These are phyloP conservation scores for Lasioglossum calceatum DNA, from an alignment of 2,888 invertebrate species.

Conservation along the genomic window DNA sequence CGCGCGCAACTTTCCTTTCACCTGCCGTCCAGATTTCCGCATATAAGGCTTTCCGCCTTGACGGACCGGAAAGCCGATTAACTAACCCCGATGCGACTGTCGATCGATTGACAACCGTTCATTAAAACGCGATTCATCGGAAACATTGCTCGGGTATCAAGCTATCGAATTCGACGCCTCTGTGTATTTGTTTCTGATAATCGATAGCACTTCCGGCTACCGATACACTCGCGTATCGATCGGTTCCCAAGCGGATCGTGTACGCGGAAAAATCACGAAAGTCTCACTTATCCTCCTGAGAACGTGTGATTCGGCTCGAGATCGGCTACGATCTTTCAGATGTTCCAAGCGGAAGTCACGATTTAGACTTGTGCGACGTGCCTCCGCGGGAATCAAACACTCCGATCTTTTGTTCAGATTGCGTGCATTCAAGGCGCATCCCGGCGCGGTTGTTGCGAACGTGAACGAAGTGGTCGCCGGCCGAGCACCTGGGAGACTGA, in stretches of 20 bases:
- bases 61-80: slow-evolving; percentile 30
- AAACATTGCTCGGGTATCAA: neutral
- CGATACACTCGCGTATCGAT: slow-evolving; percentile 31
- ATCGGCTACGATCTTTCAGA: neutral
- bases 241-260: slow-evolving; percentile 12
- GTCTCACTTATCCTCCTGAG: neutral
- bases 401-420: neutral
- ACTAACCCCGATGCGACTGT: slow-evolving; percentile 1
- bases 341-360: neutral
- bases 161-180: slow-evolving; percentile 24
- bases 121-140: neutral
- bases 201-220: slow-evolving; percentile 8
- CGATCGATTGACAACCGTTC: slow-evolving; percentile 38
- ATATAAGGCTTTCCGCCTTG: slow-evolving; percentile 43
- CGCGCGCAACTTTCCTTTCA: slow-evolving; percentile 59
- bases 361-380: neutral
- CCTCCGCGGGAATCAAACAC: neutral
- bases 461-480: slow-evolving; percentile 39
- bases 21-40: slow-evolving; percentile 45
- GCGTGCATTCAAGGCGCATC: neutral
- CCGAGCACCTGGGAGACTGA: slow-evolving; percentile 62
- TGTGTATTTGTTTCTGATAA: slow-evolving; percentile 23
- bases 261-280: neutral
- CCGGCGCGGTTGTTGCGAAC: neutral
- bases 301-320: neutral